phyloP scores from a whole-genome alignment of 2,113 vertebrate genomes.

The Mystacornis crossleyi region DNA sequence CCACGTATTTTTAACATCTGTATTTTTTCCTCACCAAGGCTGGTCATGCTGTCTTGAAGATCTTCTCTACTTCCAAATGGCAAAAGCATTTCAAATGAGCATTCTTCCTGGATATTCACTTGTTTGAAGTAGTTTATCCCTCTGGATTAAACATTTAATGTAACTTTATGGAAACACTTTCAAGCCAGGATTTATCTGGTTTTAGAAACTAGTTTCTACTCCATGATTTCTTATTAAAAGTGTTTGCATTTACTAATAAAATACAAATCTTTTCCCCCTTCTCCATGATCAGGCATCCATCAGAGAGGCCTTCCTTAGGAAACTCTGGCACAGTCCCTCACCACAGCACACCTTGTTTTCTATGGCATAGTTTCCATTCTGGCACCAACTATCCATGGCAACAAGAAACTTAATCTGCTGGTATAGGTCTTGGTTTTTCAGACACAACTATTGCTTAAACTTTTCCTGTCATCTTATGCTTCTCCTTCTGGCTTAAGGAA shows the following conservation, averaged over 20 bases:
- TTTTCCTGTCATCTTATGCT: background rate
- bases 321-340: background rate
- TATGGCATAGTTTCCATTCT: background rate
- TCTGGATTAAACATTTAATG: background rate
- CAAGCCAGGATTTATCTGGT: background rate
- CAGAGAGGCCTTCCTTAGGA: background rate
- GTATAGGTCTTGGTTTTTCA: background rate
- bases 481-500: background rate
- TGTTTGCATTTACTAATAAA: background rate
- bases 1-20: background rate
- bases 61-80: background rate
- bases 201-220: background rate
- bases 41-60: background rate
- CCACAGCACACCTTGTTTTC: background rate
- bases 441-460: background rate
- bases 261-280: background rate
- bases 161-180: background rate
- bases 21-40: background rate
- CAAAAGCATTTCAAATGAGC: background rate
- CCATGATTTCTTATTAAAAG: background rate
- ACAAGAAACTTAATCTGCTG: background rate
- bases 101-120: background rate
- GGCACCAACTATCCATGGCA: background rate
- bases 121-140: background rate
- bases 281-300: background rate